Evolutionary conservation across 2,113 vertebrate genomes (phyloP).

Genomic region (Arvicanthis niloticus): DNA sequence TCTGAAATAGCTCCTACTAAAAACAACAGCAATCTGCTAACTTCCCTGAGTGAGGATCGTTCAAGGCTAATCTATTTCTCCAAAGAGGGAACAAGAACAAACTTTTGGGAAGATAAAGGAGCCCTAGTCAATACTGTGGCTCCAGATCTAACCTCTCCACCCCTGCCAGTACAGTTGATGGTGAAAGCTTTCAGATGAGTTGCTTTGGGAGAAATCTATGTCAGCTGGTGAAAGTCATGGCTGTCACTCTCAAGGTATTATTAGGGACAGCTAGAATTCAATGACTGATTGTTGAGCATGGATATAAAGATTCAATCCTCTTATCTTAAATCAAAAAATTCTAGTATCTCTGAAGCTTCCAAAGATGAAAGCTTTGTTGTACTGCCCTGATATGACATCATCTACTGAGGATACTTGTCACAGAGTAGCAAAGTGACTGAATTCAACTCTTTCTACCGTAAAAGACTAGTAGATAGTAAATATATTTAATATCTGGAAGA

Average conservation of each 20-base stretch:
- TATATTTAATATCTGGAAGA: not conserved
- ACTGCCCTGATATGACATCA: not conserved
- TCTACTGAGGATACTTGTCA: not conserved
- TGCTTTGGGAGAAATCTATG: not conserved
- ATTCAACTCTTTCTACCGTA: not conserved
- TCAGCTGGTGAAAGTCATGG: not conserved
- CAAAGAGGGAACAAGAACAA: not conserved
- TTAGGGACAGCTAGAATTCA: not conserved
- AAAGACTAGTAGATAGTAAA: not conserved
- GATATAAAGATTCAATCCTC: not conserved
- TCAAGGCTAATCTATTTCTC: slow-evolving; percentile 33
- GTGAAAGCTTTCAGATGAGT: not conserved
- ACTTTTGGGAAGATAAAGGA: not conserved
- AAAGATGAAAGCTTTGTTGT: not conserved
- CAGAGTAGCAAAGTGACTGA: not conserved
- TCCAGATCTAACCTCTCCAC: not conserved
- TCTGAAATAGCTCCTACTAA: slow-evolving; percentile 47
- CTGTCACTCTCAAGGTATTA: not conserved
- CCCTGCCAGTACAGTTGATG: not conserved
- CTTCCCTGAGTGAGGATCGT: not conserved
- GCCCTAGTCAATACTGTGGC: not conserved
- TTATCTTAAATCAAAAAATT: not conserved
- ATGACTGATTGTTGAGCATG: not conserved
- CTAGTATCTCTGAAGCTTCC: not conserved
- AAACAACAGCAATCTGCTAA: slow-evolving; percentile 38